A percentile compares a stretch with the other conserved stretches of the same genome.
Conservation (phyloP, 2,113 vertebrate species). For the Cnemophilus loriae region DNA sequence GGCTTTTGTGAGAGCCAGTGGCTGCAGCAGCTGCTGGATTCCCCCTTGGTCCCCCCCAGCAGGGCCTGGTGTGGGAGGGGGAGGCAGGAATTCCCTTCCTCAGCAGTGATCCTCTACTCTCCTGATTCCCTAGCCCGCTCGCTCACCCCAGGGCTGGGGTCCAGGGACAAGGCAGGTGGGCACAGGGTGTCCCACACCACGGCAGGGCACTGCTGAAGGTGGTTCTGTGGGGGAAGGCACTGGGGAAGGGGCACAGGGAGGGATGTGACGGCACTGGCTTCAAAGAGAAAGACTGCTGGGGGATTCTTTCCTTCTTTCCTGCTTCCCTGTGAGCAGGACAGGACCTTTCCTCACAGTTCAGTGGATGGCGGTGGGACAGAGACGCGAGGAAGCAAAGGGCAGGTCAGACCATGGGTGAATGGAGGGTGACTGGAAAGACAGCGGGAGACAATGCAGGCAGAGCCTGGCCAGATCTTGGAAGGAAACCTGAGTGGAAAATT, state of each 20-base stretch:
- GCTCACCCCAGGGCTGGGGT: not conserved
- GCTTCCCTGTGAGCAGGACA: not conserved
- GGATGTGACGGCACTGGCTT: not conserved
- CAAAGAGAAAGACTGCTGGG: not conserved
- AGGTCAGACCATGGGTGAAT: not conserved
- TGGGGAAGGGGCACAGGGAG: not conserved
- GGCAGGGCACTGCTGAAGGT: not conserved
- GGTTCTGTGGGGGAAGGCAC: not conserved
- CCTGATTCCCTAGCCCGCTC: not conserved
- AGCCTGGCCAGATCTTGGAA: slow-evolving; percentile 15
- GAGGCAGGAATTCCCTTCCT: not conserved
- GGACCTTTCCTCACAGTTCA: rapidly evolving
- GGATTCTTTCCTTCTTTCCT: not conserved
- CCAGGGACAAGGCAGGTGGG: not conserved
- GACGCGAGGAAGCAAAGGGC: not conserved
- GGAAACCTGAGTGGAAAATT: slow-evolving; percentile 54
- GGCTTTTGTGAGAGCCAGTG: not conserved
- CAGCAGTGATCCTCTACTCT: not conserved
- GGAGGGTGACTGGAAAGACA: not conserved
- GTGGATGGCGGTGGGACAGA: rapidly evolving
- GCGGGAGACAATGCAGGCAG: not conserved
- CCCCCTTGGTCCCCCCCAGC: not conserved
- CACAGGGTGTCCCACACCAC: not conserved
- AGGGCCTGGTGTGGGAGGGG: not conserved
- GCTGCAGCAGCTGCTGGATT: not conserved